A percentile compares a stretch with the other conserved stretches of the same genome.
phyloP scores from a whole-genome alignment of 2,888 invertebrate species.

The Hydropsyche betteni region DNA sequence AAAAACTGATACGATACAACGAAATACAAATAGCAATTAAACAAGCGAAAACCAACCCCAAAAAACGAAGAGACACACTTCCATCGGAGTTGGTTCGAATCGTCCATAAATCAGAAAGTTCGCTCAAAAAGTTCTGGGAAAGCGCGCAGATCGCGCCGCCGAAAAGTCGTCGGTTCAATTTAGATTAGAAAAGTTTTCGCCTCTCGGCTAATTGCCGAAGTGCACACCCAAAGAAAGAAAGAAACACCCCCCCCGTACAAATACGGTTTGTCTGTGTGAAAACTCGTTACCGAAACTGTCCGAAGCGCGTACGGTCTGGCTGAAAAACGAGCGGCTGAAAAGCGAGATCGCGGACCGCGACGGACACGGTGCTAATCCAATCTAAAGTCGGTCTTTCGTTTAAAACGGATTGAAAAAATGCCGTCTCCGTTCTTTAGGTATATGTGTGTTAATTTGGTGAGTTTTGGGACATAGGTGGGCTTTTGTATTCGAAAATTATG shows the following conservation, averaged over 20 bases:
- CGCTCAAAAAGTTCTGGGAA: background rate
- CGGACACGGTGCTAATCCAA: no score
- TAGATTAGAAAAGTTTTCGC: slow-evolving; percentile 50
- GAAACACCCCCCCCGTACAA: background rate
- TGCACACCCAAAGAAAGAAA: slow-evolving; percentile 43
- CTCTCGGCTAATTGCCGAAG: slow-evolving; percentile 47
- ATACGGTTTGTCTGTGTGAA: background rate
- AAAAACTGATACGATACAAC: no score
- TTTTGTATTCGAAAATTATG: no score
- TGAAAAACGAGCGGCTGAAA: background rate
- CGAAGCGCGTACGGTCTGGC: background rate
- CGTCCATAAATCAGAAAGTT: slow-evolving; percentile 50
- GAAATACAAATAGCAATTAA: no score
- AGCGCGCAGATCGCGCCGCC: background rate
- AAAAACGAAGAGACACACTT: background rate
- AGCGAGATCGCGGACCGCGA: slow-evolving; percentile 9
- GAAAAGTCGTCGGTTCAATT: slow-evolving; percentile 35
- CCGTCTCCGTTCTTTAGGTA: no score
- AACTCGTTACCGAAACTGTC: slow-evolving; percentile 9
- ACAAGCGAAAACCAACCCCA: no score
- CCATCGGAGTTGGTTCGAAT: slow-evolving; percentile 40
- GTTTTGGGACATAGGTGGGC: no score
- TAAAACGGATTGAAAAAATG: no score
- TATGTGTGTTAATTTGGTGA: no score
- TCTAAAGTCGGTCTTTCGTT: no score